Conservation (phyloP, 2,888 invertebrate genomes). For the Apotomis betuletana region DNA sequence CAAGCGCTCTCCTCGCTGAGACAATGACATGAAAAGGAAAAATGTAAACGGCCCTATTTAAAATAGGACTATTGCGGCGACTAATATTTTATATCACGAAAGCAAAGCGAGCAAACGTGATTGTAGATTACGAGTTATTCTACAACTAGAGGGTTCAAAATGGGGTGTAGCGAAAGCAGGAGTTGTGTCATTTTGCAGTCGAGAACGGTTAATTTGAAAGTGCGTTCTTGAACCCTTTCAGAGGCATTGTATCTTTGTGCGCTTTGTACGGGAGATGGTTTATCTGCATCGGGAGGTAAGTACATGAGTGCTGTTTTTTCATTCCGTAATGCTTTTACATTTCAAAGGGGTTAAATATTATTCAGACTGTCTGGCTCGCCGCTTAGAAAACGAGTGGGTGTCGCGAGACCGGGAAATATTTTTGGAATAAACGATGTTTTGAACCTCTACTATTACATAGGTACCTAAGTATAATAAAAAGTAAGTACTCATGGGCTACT, state of each 20-base stretch:
- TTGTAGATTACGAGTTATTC: conserved; percentile 17
- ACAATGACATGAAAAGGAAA: conserved; percentile 84
- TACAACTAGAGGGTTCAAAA: conserved; percentile 53
- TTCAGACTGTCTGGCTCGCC: conserved; percentile 75
- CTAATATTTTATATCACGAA: conserved; percentile 72
- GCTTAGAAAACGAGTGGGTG: conserved; percentile 81
- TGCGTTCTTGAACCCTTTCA: conserved; percentile 84
- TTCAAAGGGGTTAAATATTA: conserved; percentile 84
- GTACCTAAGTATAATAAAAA: neutral
- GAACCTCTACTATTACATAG: neutral
- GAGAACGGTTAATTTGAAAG: conserved; percentile 80
- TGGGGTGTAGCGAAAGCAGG: conserved; percentile 52
- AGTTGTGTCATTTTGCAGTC: conserved; percentile 63
- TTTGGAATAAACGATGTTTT: conserved; percentile 46
- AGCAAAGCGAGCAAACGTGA: conserved; percentile 55
- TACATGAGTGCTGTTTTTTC: conserved; percentile 84
- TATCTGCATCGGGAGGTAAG: conserved; percentile 82
- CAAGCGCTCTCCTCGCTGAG: conserved; percentile 80
- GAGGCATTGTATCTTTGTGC: conserved; percentile 84
- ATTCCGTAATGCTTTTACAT: conserved; percentile 84
- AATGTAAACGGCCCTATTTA: conserved; percentile 83
- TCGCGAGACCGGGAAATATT: conserved; percentile 64
- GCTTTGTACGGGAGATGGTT: conserved; percentile 83
- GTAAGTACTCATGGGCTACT: neutral
- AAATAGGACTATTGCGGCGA: conserved; percentile 72